Conservation (phyloP, 64 coral and sea anemone genomes). For the Cladopsammia gracilis region DNA sequence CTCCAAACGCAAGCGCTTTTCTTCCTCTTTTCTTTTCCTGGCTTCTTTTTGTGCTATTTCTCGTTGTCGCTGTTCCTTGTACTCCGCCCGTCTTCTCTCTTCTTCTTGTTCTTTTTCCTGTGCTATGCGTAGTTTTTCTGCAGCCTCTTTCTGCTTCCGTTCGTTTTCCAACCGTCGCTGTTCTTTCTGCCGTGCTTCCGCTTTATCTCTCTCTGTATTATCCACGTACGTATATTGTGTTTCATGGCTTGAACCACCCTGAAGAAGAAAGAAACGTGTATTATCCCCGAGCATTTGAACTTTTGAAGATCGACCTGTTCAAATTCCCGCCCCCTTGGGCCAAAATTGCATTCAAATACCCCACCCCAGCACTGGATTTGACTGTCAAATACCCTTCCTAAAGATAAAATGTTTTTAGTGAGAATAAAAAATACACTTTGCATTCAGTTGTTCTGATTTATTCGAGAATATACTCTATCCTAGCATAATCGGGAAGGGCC, state of each 20-base stretch:
- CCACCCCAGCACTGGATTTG: too few relatives aligned
- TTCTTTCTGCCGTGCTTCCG: background rate
- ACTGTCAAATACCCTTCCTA: too few relatives aligned
- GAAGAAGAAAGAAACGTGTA: background rate
- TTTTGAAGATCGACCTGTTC: too few relatives aligned
- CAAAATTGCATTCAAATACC: too few relatives aligned
- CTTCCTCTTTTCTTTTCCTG: background rate
- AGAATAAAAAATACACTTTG: too few relatives aligned
- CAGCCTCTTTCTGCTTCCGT: constrained; percentile 9
- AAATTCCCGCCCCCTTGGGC: too few relatives aligned
- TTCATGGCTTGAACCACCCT: constrained; percentile 17
- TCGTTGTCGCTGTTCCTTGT: background rate
- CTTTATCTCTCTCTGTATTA: background rate
- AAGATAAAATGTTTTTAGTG: too few relatives aligned
- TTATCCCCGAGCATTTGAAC: too few relatives aligned
- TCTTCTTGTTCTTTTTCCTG: constrained; percentile 16
- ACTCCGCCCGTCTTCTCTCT: background rate
- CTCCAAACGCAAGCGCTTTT: constrained; percentile 5
- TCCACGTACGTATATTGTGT: constrained; percentile 43
- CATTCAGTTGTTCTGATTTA: too few relatives aligned
- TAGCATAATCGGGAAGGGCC: too few relatives aligned
- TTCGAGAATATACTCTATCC: too few relatives aligned
- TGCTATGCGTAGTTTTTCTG: constrained; percentile 48
- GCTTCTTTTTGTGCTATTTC: background rate
- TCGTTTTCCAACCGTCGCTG: constrained; percentile 13